Base-by-base conservation (phyloP, 2,888 invertebrate genomes). In the Kuschelorhynchus macadamiae region DNA sequence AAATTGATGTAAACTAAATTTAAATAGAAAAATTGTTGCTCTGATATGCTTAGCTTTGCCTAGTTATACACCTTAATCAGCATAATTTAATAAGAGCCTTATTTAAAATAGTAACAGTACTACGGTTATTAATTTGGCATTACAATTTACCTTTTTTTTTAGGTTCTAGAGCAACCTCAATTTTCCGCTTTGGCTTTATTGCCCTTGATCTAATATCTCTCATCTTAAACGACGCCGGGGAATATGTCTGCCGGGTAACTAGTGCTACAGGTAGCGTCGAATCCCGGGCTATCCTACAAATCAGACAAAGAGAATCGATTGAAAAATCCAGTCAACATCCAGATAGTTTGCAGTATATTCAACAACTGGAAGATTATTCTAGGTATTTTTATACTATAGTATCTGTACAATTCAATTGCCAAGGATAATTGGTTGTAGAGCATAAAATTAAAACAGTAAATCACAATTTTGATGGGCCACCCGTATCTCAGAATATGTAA, bases 121-220 rank as follows among this genome's bases (percentile, higher is more conserved):
- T n/a, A n/a, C n/a, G n/a, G n/a, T n/a, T n/a, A n/a, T n/a, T n/a
- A n/a, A n/a, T n/a, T n/a, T n/a, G n/a, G n/a, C n/a, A n/a, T n/a
- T n/a, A n/a, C n/a, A n/a, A n/a, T n/a, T n/a, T 16, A 0, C 44
- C 33, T 18, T 41, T 21, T 14, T n/a, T 17, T 61, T 47, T 55
- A 97, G 98, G 97, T 87, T 97, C 97, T 74, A 91, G 98, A 81
- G 94, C 95, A 82, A 96, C 96, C 80, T 93, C 95, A 73, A 92
- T 96, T 80, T 96, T 97, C 87, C 94, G 97, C 82, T 98, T 99
- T 86, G 98, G 99, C 77, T 98, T 96, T 82, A 97, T 98, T 79
- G 94, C 97, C 75, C 88, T 97, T 76, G 96, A 97, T 82, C 88
- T 97, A 81, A 89, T 97, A 77, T 93, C 94, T 85, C 89, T 96